A percentile compares a stretch with the other conserved stretches of the same genome.
These are phyloP conservation scores for Uromys caudimaculatus DNA, from an alignment of 2,797 vertebrate species.

Conservation along the genomic window DNA sequence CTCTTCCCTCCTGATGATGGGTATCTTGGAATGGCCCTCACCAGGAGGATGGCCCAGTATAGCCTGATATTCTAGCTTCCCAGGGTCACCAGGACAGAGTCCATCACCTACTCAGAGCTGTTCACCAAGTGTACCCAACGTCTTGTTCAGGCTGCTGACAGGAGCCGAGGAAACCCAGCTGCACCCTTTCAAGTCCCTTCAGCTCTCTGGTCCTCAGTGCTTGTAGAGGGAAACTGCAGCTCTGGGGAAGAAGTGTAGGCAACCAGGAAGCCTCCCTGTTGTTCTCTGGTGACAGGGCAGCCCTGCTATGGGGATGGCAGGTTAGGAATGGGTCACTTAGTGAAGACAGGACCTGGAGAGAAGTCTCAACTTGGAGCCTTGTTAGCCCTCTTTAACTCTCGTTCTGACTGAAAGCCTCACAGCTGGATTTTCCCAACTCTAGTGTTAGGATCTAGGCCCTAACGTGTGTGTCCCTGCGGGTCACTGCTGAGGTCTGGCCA, in stretches of 20 bases:
- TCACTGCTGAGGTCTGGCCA: background rate
- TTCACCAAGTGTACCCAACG: background rate
- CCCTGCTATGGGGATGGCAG: too few species aligned
- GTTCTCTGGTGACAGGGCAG: background rate
- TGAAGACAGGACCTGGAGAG: background rate
- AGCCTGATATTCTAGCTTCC: too few species aligned
- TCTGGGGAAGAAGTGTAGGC: background rate
- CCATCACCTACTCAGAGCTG: too few species aligned
- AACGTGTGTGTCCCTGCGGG: background rate
- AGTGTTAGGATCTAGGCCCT: background rate
- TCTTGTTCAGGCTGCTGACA: background rate
- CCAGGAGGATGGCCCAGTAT: background rate
- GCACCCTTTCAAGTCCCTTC: background rate
- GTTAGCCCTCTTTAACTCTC: background rate
- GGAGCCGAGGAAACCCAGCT: too few species aligned
- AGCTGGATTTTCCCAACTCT: background rate
- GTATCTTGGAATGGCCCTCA: rapidly evolving
- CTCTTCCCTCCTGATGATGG: background rate
- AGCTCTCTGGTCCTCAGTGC: background rate
- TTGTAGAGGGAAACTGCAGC: background rate
- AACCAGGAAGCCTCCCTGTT: too few species aligned
- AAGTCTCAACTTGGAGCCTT: background rate
- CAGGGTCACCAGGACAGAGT: background rate
- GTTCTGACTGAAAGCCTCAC: background rate
- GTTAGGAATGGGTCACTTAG: background rate